Base-by-base conservation (phyloP, 2,888 invertebrate species). In the Drosophila nigritarsus region DNA sequence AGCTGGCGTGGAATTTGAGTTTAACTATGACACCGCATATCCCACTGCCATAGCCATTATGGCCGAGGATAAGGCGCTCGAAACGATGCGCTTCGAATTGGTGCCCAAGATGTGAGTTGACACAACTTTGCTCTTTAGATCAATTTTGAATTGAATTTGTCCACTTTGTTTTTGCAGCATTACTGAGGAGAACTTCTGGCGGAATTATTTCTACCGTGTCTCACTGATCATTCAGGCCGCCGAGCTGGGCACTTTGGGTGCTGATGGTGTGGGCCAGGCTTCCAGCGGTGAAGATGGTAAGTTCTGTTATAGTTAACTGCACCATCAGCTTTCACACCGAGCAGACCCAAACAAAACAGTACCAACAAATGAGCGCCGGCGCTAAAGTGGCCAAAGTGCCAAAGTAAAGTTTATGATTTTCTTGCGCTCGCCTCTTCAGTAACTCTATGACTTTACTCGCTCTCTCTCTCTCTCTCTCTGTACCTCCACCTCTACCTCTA, bases 141-240 rank as follows among this genome's bases (percentile, higher is more conserved):
- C 13, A 5, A 27, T 18, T 6, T 53, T 15, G 30, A 11, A 55
- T 51, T 61, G 1, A 32, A 56, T 64, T 29, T 20, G 24, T 24
- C 0, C 20, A 5, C n/a, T 30, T 30, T 32, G 29, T 4, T 24
- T 50, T 36, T 13, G 61, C 94, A 97, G 98, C 89, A 97, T 98
- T 93, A 97, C 96, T 91, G 99, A 99, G 95, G 99, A 99, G 94
- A 97, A 97, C 93, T 99, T 99, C 94, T 99, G 99, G 99, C 96
- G 98, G 92, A 99, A 99, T 95, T 99, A 99, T 94, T 99, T 99
- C 95, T 99, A 99, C 94, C 97, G 99, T 92, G 97, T 99, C 87
- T 98, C 98, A 89, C 96, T 99, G 90, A 98, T 99, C 93, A 98
- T 99, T 92, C 99, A 99, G 94, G 98, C 99, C 86, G 97, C 97